Base-by-base conservation (phyloP, 2,113 vertebrate species). In the Salvator merianae region DNA sequence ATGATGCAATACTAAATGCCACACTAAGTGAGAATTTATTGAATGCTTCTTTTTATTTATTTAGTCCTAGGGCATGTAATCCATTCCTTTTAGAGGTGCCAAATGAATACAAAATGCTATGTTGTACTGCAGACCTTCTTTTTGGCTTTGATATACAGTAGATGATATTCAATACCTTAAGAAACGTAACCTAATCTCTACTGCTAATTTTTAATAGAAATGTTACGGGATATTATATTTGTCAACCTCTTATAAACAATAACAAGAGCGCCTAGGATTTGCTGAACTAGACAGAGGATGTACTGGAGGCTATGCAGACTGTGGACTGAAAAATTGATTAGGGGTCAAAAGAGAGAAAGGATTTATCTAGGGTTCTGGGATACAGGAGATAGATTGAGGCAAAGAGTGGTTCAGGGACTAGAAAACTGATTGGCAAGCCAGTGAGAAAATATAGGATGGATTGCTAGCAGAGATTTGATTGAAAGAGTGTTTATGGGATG, bases 11-110 rank as follows among this genome's bases (percentile, higher is more conserved):
- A 81, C 10, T 75, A 87, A 79, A 89, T 80, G 86, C 74, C 79
- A 91, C 83, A 87, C 32, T 26, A 55, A 74, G 63, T 85, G 86
- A 93, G 50, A 88, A 91, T 91, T 68, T 74, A 83, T 73, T 70
- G 71, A 84, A 92, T 77, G 14, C 0, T 28, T 88, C 40, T 40
- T 3, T 85, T 4, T 77, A 71, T 84, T 90, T 71, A 75, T 91
- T 91, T 91, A 86, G 55, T 90, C 4, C 78, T 4, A 22, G 73
- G 53, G 22, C 43, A n/a, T 84, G 55, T 79, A 93, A 92, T 91
- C 55, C 40, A 79, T 88, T 89, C 73, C 69, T 81, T 65, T 89
- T 47, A 86, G 83, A 93, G 36, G 28, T 89, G 73, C n/a, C 55
- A 93, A 83, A 79, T 53, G 30, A 82, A 83, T 88, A 87, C 84